Conservation (phyloP, 2,797 vertebrate genomes). For the Pelodytes ibericus region DNA sequence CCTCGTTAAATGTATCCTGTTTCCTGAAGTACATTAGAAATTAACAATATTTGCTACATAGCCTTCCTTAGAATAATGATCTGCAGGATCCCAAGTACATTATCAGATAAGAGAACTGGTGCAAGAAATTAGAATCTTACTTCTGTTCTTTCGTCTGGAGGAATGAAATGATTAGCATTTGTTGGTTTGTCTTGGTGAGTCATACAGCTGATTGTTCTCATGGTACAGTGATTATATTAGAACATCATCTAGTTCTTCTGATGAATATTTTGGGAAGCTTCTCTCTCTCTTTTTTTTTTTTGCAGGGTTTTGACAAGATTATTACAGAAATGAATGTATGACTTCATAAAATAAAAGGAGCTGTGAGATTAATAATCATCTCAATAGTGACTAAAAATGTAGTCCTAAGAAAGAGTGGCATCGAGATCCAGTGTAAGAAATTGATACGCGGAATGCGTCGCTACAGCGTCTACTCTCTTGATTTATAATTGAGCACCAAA, state of each 20-base stretch:
- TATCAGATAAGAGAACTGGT: conserved; percentile 15
- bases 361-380: conserved; percentile 14
- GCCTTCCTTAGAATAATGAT: background rate
- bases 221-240: conserved; percentile 13
- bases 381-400: conserved; percentile 3
- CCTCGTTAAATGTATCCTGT: too few species aligned
- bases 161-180: conserved; percentile 10
- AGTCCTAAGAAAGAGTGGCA: conserved; percentile 2
- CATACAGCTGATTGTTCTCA: conserved; percentile 8
- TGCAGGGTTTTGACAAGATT: conserved; percentile 10
- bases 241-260: background rate
- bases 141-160: background rate
- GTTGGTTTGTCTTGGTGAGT: conserved; percentile 24
- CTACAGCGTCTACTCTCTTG: conserved; percentile 14
- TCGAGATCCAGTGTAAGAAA: conserved; percentile 19
- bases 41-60: background rate
- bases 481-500: conserved; percentile 45
- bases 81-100: background rate
- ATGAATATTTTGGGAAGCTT: conserved; percentile 8
- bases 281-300: conserved; percentile 21
- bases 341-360: conserved; percentile 9
- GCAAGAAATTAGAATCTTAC: conserved; percentile 28
- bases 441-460: conserved; percentile 13
- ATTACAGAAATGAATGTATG: conserved; percentile 15
- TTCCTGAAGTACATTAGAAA: too few species aligned